These are phyloP conservation scores for Tragulus kanchil DNA, from an alignment of 2,113 vertebrate genomes.

Conservation along the genomic window DNA sequence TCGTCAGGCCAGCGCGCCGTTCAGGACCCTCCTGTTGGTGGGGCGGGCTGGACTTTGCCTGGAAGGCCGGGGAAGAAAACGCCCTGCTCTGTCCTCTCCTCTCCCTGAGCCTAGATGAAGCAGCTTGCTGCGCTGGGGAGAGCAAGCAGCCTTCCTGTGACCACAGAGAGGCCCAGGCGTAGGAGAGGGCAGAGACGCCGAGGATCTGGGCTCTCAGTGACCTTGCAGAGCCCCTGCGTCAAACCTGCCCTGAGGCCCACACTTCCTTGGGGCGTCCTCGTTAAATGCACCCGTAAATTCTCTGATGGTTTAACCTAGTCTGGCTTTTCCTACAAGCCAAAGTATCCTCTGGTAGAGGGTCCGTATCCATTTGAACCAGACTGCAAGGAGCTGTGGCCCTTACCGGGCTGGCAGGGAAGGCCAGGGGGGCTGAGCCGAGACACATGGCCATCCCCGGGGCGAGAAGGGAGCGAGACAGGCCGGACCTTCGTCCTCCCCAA, in stretches of 20 bases:
- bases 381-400: background rate
- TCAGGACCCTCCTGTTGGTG: background rate
- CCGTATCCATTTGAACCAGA: background rate
- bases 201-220: background rate
- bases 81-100: background rate
- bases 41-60: background rate
- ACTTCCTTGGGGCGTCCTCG: background rate
- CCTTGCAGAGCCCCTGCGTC: background rate
- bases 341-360: background rate
- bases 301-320: background rate
- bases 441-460: background rate
- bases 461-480: background rate
- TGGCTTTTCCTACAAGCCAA: background rate
- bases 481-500: background rate
- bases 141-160: background rate
- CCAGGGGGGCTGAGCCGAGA: background rate
- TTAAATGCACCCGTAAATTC: background rate
- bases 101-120: background rate
- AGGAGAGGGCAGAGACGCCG: background rate
- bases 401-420: background rate
- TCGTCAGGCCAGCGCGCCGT: fast-evolving
- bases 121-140: too few species aligned
- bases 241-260: background rate
- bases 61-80: background rate
- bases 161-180: background rate